Evolutionary conservation across 2,888 invertebrate species (phyloP).

Genomic region (Diadromus collaris): DNA sequence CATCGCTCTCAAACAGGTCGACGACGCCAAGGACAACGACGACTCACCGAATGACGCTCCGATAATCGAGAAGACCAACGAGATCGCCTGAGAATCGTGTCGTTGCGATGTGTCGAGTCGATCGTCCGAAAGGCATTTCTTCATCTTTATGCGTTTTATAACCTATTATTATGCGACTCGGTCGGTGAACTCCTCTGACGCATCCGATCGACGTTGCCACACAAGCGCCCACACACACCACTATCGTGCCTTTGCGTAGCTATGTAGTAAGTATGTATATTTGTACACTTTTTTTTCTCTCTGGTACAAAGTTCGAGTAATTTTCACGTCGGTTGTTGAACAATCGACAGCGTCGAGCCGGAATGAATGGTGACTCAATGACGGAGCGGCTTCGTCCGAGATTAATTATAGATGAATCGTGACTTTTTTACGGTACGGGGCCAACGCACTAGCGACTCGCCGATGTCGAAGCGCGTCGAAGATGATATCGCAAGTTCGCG

Average conservation of each 20-base stretch:
- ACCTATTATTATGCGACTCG: not conserved
- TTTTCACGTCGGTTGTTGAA: not conserved
- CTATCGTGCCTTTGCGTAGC: conserved; percentile 25
- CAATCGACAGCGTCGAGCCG: not conserved
- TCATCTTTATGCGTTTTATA: not conserved
- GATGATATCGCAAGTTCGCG: not conserved
- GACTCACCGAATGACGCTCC: conserved; percentile 58
- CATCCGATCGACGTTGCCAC: not conserved
- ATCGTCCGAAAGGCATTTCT: not conserved
- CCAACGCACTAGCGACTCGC: not conserved
- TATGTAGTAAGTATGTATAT: too few species aligned
- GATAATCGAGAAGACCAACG: conserved; percentile 31
- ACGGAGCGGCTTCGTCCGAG: not conserved
- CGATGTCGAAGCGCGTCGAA: not conserved
- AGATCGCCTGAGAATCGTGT: conserved; percentile 21
- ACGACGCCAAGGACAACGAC: conserved; percentile 65
- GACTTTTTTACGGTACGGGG: not conserved
- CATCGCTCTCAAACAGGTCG: conserved; percentile 68
- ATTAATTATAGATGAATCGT: conserved; percentile 10
- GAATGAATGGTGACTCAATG: conserved; percentile 9
- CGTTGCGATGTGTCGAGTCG: not conserved
- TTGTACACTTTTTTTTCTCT: not conserved
- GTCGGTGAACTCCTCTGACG: conserved; percentile 1
- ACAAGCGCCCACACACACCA: not conserved
- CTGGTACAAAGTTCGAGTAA: conserved; percentile 40